Percentiles rank a stretch among this genome's conserved stretches.
These are phyloP conservation scores for Sarcophaga variegata DNA, from an alignment of 2,888 invertebrate species.

Conservation along the genomic window DNA sequence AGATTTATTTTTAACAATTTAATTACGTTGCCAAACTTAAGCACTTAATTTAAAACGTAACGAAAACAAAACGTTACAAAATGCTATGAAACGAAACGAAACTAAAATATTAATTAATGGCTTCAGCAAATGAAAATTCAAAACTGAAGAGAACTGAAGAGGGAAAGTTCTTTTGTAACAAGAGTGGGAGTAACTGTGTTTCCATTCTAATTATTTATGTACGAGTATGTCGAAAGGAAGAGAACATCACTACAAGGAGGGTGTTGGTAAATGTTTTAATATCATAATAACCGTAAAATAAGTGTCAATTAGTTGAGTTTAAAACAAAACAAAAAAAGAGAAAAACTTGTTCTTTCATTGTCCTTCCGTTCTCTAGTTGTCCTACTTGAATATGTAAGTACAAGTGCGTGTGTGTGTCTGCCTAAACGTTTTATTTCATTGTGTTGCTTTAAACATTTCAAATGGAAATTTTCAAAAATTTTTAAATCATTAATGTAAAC, in stretches of 20 bases:
- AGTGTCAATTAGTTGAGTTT: constrained; percentile 66
- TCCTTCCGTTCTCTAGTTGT: neutral
- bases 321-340: neutral
- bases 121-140: neutral
- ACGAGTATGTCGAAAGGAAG: neutral
- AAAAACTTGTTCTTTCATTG: constrained; percentile 7
- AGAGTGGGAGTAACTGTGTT: neutral
- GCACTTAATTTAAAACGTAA: constrained; percentile 26
- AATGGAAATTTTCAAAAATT: neutral
- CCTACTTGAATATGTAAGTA: neutral
- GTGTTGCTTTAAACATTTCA: neutral
- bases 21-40: constrained; percentile 49
- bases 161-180: neutral
- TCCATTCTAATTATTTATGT: neutral
- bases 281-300: constrained; percentile 64
- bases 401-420: neutral
- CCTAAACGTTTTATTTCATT: neutral
- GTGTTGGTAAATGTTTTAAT: constrained; percentile 39
- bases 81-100: constrained; percentile 5
- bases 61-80: neutral
- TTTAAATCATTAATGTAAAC: neutral
- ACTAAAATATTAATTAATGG: constrained; percentile 52
- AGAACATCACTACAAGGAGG: neutral
- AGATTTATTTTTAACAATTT: constrained; percentile 29
- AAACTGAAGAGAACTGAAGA: neutral